These are phyloP conservation scores for Griposia aprilina DNA, from an alignment of 2,888 invertebrate genomes.

Conservation along the genomic window DNA sequence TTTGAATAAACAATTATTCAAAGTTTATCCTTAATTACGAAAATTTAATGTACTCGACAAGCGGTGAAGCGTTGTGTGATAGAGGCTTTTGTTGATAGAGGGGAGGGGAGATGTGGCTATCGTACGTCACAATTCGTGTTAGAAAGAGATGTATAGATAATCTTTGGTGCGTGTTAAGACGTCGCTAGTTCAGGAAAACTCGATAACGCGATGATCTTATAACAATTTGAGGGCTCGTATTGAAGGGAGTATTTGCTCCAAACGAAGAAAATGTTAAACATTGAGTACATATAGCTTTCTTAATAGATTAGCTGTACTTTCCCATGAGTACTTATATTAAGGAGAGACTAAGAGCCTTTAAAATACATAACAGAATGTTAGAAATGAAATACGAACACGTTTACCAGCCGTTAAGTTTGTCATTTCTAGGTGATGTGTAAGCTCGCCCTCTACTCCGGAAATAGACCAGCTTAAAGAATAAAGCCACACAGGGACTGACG, in stretches of 20 bases:
- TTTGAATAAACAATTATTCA: slow-evolving; percentile 60
- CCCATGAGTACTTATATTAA: too few species aligned
- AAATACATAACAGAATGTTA: background rate
- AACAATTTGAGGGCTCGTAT: background rate
- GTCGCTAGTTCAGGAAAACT: slow-evolving; percentile 16
- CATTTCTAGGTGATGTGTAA: slow-evolving; percentile 26
- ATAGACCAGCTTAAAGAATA: slow-evolving; percentile 64
- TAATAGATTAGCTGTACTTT: background rate
- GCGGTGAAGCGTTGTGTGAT: slow-evolving; percentile 55
- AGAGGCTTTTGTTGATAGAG: slow-evolving; percentile 41
- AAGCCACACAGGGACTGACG: slow-evolving; percentile 50
- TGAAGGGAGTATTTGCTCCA: background rate
- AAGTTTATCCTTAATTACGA: slow-evolving; percentile 61
- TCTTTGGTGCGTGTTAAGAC: slow-evolving; percentile 22
- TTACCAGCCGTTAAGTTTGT: slow-evolving; percentile 4
- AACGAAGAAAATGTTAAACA: background rate
- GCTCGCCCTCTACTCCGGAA: slow-evolving; percentile 51
- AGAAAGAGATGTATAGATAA: slow-evolving; percentile 16
- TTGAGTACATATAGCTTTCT: background rate
- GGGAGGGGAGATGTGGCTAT: slow-evolving; percentile 18
- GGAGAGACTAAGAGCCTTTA: background rate
- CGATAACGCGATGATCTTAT: background rate
- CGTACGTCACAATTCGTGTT: slow-evolving; percentile 24
- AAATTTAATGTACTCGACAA: slow-evolving; percentile 66
- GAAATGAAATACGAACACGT: slow-evolving; percentile 1